Percentiles rank a stretch among this genome's conserved stretches.
Evolutionary conservation across 2,797 vertebrate genomes (phyloP).

Genomic region (Eleutherodactylus coqui): DNA sequence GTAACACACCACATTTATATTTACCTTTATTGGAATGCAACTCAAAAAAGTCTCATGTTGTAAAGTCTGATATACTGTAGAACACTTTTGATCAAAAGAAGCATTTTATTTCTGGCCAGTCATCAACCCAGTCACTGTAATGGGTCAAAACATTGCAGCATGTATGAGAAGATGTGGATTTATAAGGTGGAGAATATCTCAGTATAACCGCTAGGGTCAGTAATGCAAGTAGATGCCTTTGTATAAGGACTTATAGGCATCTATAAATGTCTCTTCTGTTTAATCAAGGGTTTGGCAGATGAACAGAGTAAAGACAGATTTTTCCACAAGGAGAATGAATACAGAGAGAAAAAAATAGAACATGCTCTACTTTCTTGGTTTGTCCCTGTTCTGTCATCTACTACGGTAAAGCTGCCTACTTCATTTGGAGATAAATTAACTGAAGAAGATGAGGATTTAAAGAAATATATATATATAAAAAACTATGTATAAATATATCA

Average conservation of each 20-base stretch:
- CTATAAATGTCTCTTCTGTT: conserved; percentile 4
- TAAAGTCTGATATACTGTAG: neutral
- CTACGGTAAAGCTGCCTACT: neutral
- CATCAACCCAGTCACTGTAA: neutral
- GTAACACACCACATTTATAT: neutral
- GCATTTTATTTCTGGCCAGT: neutral
- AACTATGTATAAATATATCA: too few species aligned
- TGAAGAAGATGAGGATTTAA: neutral
- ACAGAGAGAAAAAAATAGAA: neutral
- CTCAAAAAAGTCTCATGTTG: neutral
- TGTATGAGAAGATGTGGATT: neutral
- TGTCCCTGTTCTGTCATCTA: neutral
- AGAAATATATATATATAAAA: too few species aligned
- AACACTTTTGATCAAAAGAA: neutral
- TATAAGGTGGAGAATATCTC: neutral
- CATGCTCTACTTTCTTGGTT: too few species aligned
- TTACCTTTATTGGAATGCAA: neutral
- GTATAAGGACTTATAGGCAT: neutral
- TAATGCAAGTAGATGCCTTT: neutral
- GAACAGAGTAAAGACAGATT: neutral
- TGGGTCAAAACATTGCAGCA: neutral
- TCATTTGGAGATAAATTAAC: conserved; percentile 8
- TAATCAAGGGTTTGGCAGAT: neutral
- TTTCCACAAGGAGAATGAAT: neutral
- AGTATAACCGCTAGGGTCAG: neutral